phyloP scores from a whole-genome alignment of 2,888 invertebrate species.

The Dendrolimus pini region DNA sequence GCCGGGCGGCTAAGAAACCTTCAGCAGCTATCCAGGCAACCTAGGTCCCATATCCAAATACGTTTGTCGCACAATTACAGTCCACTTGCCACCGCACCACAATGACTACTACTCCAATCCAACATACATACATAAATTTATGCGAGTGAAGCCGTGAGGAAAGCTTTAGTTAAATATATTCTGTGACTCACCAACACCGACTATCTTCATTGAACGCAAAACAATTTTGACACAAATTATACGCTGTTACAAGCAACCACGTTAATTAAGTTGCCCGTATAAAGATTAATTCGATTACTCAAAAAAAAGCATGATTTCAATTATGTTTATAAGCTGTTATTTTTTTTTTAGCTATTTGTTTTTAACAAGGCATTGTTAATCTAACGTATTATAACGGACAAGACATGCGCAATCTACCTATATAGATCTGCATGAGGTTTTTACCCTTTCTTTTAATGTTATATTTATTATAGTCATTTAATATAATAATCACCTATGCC shows the following conservation, averaged over 20 bases:
- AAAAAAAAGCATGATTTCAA: conserved; percentile 60
- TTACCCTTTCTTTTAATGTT: not conserved
- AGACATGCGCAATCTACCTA: not conserved
- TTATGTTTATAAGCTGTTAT: conserved; percentile 55
- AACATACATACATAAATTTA: too few relatives aligned
- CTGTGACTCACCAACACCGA: conserved; percentile 48
- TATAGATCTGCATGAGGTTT: not conserved
- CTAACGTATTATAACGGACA: not conserved
- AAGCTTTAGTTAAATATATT: conserved; percentile 17
- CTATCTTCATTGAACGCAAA: conserved; percentile 61
- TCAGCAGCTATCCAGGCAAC: too few relatives aligned
- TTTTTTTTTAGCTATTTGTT: conserved; percentile 51
- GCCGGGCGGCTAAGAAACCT: too few relatives aligned
- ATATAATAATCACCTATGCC: not conserved
- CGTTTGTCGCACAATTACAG: too few relatives aligned
- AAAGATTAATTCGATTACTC: conserved; percentile 64
- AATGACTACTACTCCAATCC: conserved; percentile 24
- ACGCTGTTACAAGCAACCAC: conserved; percentile 57
- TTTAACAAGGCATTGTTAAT: conserved; percentile 13
- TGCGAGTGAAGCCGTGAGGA: too few relatives aligned
- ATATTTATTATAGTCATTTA: not conserved
- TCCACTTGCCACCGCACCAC: conserved; percentile 20
- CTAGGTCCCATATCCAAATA: too few relatives aligned
- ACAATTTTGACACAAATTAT: conserved; percentile 73
- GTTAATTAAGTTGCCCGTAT: conserved; percentile 63